Base-by-base conservation (phyloP, 2,113 vertebrate genomes). In the Formicarius rufipectus region DNA sequence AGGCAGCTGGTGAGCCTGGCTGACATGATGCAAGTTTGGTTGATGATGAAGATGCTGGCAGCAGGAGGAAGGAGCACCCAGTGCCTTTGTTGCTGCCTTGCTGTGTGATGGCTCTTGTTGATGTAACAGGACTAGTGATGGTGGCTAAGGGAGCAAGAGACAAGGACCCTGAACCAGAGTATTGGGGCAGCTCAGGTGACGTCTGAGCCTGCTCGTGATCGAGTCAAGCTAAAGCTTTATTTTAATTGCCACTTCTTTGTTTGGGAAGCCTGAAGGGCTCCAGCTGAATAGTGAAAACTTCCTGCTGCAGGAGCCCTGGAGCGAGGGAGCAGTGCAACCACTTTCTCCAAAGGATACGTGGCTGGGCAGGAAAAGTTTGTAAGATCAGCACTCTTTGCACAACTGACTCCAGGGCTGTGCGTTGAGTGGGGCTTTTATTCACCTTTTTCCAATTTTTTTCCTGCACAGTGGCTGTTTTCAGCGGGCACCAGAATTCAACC, bases 401-500 rank as follows among this genome's bases (percentile, higher is more conserved):
- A 91, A 68, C 59, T 30, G 4, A 66, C 52, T 94, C 37, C 28
- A 73, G 3, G 21, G 45, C 63, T 45, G 19, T 84, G 45, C 40
- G 28, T 0, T 23, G 35, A 92, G 15, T 59, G 31, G 28, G 52
- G 30, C 21, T 91, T 89, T 63, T 42, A 20, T 40, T 84, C 50
- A 74, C 18, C 13, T 37, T 15, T 17, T 10, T 23, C 17, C 27
- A 31, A 45, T 59, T 96, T 72, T 96, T 73, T 91, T 76, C 53
- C 25, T 77, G 93, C 44, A 27, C 97, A 99, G 99, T 99, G 96
- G 97, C 98, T 1, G 73, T 98, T 81, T 99, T 99, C 97, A 98
- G 78, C 33, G 99, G 99, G 71, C 99, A 99, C 93, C 98, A 99
- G 92, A 99, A 99, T 97, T 99, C 99, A 53, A 99, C 98, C 1